phyloP scores from a whole-genome alignment of 2,113 vertebrate genomes.

The Microtus ochrogaster region DNA sequence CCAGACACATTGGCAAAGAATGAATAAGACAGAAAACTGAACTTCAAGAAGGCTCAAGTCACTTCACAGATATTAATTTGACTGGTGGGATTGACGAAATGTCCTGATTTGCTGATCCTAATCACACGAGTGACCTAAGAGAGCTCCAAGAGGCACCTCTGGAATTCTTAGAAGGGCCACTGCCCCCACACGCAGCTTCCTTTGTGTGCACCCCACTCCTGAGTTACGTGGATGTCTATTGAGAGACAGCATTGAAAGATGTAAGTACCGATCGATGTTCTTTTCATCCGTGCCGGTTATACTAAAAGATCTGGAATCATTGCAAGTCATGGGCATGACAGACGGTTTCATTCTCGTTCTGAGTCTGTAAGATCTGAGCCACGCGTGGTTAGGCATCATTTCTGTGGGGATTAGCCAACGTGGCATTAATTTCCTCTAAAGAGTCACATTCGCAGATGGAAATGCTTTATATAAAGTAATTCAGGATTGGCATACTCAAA shows the following conservation, averaged over 20 bases:
- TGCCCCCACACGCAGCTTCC: slow-evolving; percentile 8
- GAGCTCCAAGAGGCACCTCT: slow-evolving; percentile 58
- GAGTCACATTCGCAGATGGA: slow-evolving; percentile 36
- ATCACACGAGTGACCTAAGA: slow-evolving; percentile 75
- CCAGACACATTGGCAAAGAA: slow-evolving; percentile 82
- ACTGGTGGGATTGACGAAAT: slow-evolving; percentile 79
- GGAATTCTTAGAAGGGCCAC: not conserved
- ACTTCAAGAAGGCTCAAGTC: slow-evolving; percentile 82
- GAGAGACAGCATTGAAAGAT: slow-evolving; percentile 74
- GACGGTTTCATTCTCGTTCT: not conserved
- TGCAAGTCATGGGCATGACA: not conserved
- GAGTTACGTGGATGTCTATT: slow-evolving; percentile 54
- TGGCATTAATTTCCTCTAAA: slow-evolving; percentile 25
- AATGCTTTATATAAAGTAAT: not conserved
- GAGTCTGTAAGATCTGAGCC: slow-evolving; percentile 48
- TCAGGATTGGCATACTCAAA: not conserved
- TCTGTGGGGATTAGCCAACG: slow-evolving; percentile 47
- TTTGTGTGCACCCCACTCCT: slow-evolving; percentile 60
- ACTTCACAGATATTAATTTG: slow-evolving; percentile 90
- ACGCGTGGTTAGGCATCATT: slow-evolving; percentile 1
- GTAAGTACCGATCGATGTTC: not conserved
- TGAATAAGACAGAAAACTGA: slow-evolving; percentile 83
- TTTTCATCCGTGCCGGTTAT: slow-evolving; percentile 50
- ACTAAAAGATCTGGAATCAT: slow-evolving; percentile 46
- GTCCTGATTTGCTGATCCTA: slow-evolving; percentile 79